A percentile compares a stretch with the other conserved stretches of the same genome.
These are phyloP conservation scores for Taphrorychus bicolor DNA, from an alignment of 2,888 invertebrate species.

Conservation along the genomic window DNA sequence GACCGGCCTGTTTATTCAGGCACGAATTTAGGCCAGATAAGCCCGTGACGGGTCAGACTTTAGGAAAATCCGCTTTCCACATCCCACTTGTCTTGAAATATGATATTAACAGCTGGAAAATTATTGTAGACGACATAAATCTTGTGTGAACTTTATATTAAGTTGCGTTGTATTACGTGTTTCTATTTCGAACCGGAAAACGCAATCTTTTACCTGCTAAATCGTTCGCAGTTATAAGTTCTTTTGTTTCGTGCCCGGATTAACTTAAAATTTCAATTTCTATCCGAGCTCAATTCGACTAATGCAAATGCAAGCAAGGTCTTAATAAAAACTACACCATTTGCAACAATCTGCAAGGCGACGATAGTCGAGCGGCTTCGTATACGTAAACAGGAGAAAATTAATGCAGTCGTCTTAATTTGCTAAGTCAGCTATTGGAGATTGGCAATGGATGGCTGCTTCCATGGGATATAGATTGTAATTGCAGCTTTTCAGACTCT, in stretches of 20 bases:
- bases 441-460: conserved; percentile 5
- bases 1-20: conserved; percentile 24
- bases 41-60: too few species aligned
- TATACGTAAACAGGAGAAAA: conserved; percentile 4
- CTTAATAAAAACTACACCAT: conserved; percentile 10
- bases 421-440: conserved; percentile 3
- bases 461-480: conserved; percentile 2
- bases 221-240: too few species aligned
- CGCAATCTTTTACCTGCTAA: too few species aligned
- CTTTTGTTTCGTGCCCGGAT: neutral
- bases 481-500: neutral
- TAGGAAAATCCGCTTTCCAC: conserved; percentile 21
- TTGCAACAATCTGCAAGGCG: conserved; percentile 10
- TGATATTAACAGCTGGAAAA: neutral
- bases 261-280: neutral
- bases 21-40: conserved; percentile 22
- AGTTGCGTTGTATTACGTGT: neutral
- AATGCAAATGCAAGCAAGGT: conserved; percentile 9
- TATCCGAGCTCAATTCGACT: neutral
- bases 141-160: too few species aligned
- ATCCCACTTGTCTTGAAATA: neutral
- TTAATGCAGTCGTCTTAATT: conserved; percentile 3
- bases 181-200: neutral
- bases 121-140: too few species aligned
- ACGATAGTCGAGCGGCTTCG: conserved; percentile 2